These are phyloP conservation scores for Endomychus coccineus DNA, from an alignment of 2,888 invertebrate genomes.

Conservation along the genomic window DNA sequence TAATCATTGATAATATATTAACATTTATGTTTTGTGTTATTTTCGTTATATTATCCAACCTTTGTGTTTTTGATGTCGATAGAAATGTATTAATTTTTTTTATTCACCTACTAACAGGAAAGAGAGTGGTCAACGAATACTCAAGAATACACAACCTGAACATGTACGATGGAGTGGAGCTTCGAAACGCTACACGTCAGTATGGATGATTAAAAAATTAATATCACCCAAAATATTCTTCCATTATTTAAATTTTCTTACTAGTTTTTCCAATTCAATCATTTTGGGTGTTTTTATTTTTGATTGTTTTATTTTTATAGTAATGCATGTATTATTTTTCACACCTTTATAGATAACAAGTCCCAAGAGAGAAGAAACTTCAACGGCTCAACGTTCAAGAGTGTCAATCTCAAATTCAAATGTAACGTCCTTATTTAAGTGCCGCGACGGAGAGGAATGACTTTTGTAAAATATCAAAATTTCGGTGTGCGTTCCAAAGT, in stretches of 20 bases:
- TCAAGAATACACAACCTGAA: constrained; percentile 67
- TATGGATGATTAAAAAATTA: constrained; percentile 66
- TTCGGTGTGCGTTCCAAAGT: too few species aligned
- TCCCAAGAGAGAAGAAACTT: constrained; percentile 39
- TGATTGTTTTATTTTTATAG: constrained; percentile 17
- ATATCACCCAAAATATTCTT: constrained; percentile 23
- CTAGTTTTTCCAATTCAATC: constrained; percentile 11
- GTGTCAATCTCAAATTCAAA: constrained; percentile 41
- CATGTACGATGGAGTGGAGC: constrained; percentile 68
- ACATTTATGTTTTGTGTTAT: too few species aligned
- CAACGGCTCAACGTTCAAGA: constrained; percentile 38
- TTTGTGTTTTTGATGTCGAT: too few species aligned
- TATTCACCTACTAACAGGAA: too few species aligned
- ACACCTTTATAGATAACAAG: constrained; percentile 36
- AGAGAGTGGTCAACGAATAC: constrained; percentile 67
- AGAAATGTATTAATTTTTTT: too few species aligned
- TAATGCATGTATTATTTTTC: constrained; percentile 29
- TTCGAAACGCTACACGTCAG: constrained; percentile 69
- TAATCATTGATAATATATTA: too few species aligned
- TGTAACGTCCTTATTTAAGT: constrained; percentile 35
- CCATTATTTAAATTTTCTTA: constrained; percentile 13
- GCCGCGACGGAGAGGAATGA: too few species aligned
- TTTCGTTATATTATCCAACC: too few species aligned
- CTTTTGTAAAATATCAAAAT: too few species aligned
- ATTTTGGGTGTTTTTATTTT: constrained; percentile 17